Evolutionary conservation across 2,888 invertebrate species (phyloP).

Genomic region (Slavum lentiscoides): DNA sequence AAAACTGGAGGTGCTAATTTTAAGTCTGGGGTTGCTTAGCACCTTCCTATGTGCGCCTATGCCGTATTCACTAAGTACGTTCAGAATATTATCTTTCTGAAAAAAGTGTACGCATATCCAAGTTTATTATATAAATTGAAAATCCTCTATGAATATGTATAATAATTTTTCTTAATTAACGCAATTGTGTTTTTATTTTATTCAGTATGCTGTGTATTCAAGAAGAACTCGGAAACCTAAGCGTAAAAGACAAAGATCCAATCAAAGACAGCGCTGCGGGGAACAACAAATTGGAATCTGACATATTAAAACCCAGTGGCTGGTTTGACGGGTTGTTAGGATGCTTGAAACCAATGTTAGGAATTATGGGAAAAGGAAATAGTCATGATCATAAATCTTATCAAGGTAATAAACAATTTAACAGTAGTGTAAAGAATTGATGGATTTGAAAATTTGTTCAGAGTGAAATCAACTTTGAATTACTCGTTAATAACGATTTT

Average conservation of each 20-base stretch:
- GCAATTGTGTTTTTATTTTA: not conserved
- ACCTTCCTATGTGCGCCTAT: too few relatives aligned
- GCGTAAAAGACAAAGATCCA: constrained; percentile 58
- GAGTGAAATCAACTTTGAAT: too few relatives aligned
- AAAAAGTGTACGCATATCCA: too few relatives aligned
- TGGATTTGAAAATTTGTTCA: too few relatives aligned
- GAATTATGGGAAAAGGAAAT: constrained; percentile 80
- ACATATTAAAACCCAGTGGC: constrained; percentile 58
- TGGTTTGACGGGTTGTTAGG: constrained; percentile 85
- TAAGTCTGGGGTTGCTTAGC: too few relatives aligned
- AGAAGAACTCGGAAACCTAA: constrained; percentile 67
- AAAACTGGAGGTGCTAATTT: too few relatives aligned
- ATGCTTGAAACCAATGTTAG: constrained; percentile 84
- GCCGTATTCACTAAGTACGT: too few relatives aligned
- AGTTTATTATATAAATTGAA: too few relatives aligned
- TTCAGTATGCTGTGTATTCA: constrained; percentile 69
- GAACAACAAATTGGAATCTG: constrained; percentile 41
- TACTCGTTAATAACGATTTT: too few relatives aligned
- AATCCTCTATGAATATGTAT: not conserved
- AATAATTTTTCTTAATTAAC: not conserved
- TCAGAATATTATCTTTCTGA: too few relatives aligned
- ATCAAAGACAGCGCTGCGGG: constrained; percentile 54
- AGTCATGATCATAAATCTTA: constrained; percentile 71
- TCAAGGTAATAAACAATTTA: constrained; percentile 62
- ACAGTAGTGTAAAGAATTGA: not conserved